phyloP scores from a whole-genome alignment of 1,140 invertebrate species.

The Dendroctonus valens region DNA sequence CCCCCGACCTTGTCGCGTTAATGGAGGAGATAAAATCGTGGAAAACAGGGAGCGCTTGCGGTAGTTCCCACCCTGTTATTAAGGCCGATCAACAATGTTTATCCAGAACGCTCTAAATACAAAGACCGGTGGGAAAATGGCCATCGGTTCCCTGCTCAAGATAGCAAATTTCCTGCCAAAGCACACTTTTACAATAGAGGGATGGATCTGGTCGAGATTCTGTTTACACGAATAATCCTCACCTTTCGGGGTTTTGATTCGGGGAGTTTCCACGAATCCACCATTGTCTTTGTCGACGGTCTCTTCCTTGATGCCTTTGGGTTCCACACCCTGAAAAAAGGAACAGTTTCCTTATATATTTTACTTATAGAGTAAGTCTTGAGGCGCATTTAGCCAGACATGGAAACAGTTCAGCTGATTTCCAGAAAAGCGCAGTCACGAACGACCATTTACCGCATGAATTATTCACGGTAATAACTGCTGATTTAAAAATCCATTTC shows the following conservation, averaged over 20 bases:
- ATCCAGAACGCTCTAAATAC: conserved; percentile 6
- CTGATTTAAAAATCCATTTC: too few relatives aligned
- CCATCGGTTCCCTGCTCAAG: conserved; percentile 7
- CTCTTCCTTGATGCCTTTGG: conserved; percentile 50
- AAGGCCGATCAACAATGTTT: conserved; percentile 21
- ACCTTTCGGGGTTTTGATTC: conserved; percentile 45
- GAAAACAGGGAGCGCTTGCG: too few relatives aligned
- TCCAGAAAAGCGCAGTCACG: too few relatives aligned
- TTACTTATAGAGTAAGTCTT: too few relatives aligned
- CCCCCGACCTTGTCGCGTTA: too few relatives aligned
- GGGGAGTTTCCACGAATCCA: conserved; percentile 36
- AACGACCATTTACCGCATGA: too few relatives aligned
- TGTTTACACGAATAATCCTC: not conserved
- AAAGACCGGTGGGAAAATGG: conserved; percentile 16
- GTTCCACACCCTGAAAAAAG: conserved; percentile 47
- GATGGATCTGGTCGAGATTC: too few relatives aligned
- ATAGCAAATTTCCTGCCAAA: not conserved
- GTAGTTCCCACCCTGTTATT: conserved; percentile 13
- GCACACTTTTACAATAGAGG: too few relatives aligned
- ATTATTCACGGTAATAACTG: too few relatives aligned
- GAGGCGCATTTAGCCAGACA: too few relatives aligned
- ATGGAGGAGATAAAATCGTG: too few relatives aligned
- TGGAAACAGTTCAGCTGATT: too few relatives aligned
- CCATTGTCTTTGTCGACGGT: conserved; percentile 44
- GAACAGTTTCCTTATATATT: not conserved